Evolutionary conservation across 2,888 invertebrate genomes (phyloP), one percentile per base, ranked within the genome.

Genomic region (Eretmocerus hayati): DNA sequence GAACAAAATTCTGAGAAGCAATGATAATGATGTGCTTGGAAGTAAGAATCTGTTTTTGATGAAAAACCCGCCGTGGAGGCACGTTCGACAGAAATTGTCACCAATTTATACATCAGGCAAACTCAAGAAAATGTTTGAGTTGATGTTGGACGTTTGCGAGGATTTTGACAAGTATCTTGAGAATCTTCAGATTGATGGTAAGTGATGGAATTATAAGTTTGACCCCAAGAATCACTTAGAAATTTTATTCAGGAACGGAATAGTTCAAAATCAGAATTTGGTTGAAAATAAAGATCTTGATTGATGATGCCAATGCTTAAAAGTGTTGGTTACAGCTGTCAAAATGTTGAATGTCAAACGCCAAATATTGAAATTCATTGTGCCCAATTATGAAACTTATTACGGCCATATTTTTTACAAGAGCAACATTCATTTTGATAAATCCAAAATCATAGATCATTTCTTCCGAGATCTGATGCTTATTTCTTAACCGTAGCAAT

Each of bases 51-150:
- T 77, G 1, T 76, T 77, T 53, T 62, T 75, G 41, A 57, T 73
- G 0, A 70, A 66, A 22, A 72, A 72, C 62, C 69, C 70, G 0
- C 50, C 63, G 1, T 76, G 77, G 76, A 74, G 69, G 48, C 54
- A 63, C 11, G 53, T 76, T 1, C 62, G 77, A 21, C 41, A 61
- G 0, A 75, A 73, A 48, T 48, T 77, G 5, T 67, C 76, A 0
- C 75, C 77, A 0, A 64, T 74, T 2, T 76, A 74, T 53, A 74
- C 75, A 1, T 56, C 63, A 4, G 62, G 62, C 1, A 66, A 60
- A 42, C 37, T 68, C 19, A 68, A 64, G 46, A 62, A 56, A 11
- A 65, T 66, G 66, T 63, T 62, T 20, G 48, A 61, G 0, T 26
- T 64, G n/a, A 65, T 68, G 66, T 5, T 51, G n/a, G 39, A 57